phyloP scores from a whole-genome alignment of 2,113 vertebrate species.

The Phyllostomus discolor region DNA sequence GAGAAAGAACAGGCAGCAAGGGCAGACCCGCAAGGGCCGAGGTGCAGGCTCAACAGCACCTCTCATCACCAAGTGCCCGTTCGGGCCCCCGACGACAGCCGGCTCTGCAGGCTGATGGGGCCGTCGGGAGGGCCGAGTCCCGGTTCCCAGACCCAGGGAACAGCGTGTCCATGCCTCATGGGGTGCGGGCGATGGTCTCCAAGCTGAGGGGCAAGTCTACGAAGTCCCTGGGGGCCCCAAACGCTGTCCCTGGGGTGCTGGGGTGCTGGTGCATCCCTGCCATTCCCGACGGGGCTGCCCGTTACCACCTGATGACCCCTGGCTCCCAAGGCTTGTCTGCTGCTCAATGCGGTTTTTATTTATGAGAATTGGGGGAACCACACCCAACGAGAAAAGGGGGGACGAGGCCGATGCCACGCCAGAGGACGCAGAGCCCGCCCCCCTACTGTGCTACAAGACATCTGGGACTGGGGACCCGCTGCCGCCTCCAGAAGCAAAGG shows the following conservation, averaged over 20 bases:
- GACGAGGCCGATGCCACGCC: not conserved
- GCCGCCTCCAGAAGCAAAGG: not conserved
- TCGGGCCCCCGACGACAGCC: rapidly evolving
- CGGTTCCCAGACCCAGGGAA: not conserved
- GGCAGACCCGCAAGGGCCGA: not conserved
- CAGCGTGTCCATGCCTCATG: rapidly evolving
- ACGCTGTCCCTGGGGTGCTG: not conserved
- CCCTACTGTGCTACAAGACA: not conserved
- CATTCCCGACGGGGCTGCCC: not conserved
- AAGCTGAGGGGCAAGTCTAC: not conserved
- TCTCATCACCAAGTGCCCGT: not conserved
- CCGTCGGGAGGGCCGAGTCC: not conserved
- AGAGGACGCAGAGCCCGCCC: not conserved
- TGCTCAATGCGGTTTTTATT: not conserved
- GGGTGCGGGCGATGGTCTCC: not conserved
- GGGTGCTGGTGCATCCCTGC: not conserved
- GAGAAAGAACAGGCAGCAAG: not conserved
- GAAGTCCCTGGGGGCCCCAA: not conserved
- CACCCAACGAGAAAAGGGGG: not conserved
- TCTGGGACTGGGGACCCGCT: not conserved
- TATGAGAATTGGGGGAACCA: not conserved
- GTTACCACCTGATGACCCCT: not conserved
- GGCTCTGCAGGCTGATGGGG: not conserved
- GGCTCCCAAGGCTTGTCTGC: not conserved
- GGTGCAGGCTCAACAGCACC: not conserved